Evolutionary conservation across 2,888 invertebrate species (phyloP).

Genomic region (Trissonchulus latispiculum): DNA sequence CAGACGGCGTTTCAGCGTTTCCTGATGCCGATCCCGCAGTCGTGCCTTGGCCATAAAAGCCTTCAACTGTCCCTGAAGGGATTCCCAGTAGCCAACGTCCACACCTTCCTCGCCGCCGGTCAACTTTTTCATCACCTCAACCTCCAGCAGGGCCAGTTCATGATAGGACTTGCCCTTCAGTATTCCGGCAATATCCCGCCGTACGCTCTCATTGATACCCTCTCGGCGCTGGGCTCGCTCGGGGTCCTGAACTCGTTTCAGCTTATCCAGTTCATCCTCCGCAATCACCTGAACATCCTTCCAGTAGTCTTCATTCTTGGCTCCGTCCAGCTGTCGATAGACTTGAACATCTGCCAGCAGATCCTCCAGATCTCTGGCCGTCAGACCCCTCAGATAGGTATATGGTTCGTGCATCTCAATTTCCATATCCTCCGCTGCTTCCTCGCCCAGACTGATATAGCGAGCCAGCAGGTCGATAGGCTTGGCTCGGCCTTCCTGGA

Average conservation of each 20-base stretch:
- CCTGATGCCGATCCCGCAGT: constrained; percentile 68
- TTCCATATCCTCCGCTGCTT: constrained; percentile 68
- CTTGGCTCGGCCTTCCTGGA: constrained; percentile 90
- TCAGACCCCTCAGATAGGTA: constrained; percentile 75
- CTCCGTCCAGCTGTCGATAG: constrained; percentile 80
- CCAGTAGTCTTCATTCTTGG: constrained; percentile 83
- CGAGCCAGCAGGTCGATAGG: constrained; percentile 94
- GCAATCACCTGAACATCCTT: constrained; percentile 88
- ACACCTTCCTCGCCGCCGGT: constrained; percentile 72
- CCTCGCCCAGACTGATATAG: constrained; percentile 58
- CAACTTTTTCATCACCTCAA: constrained; percentile 75
- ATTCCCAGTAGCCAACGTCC: constrained; percentile 95
- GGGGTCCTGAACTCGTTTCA: constrained; percentile 45
- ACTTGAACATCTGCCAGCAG: constrained; percentile 85
- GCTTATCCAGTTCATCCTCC: constrained; percentile 76
- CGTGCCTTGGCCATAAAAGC: constrained; percentile 46
- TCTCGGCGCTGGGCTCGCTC: constrained; percentile 51
- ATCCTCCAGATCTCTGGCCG: constrained; percentile 82
- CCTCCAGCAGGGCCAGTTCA: constrained; percentile 70
- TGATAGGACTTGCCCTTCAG: constrained; percentile 84
- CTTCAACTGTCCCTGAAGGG: constrained; percentile 80
- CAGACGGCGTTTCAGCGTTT: constrained; percentile 73
- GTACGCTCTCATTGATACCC: constrained; percentile 81
- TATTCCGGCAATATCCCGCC: constrained; percentile 71
- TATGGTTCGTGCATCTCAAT: constrained; percentile 98